Evolutionary conservation across 2,113 vertebrate species (phyloP), one percentile per base, ranked within the genome.

Genomic region (Brachirus orientalis): DNA sequence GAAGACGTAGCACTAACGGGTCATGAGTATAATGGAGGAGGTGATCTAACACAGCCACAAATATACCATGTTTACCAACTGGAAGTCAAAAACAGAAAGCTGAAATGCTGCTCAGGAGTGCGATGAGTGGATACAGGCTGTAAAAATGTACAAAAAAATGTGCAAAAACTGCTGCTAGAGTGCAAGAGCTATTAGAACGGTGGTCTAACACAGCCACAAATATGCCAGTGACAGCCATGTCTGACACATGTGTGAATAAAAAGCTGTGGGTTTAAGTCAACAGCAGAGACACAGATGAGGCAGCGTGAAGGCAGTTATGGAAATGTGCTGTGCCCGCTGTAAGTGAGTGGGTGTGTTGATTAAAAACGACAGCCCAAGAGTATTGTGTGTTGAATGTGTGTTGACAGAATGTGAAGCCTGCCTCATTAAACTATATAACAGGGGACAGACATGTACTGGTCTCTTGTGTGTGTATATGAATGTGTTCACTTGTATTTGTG

Each of bases 291-390:
- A 37, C 53, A 28, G 28, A 67, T 51, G 60, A 57, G 58, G 45
- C 45, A 4, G 33, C 10, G 10, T 46, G 44, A 54, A 53, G 48
- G 69, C 65, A 52, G 64, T 68, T 61, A 61, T 52, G 62, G 75
- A 65, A 75, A 69, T 59, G 64, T 43, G 50, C 38, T 57, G 61
- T 65, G 19, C 28, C 11, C 54, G 58, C 47, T 50, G 19, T 66
- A 51, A 59, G 38, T 41, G 69, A 79, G 78, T 77, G 78, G 72
- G 69, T 28, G 75, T 68, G 62, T 45, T 77, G 66, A 82, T 79
- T 74, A 79, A 64, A 78, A 73, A 65, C 63, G 36, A 59, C 20
- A 63, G 16, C 69, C 83, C 68, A 36, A 10, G 67, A 70, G 61
- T 64, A 63, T 40, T 36, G 46, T 58, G 59, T 55, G 51, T n/a